Evolutionary conservation across 2,113 vertebrate genomes (phyloP).

Genomic region (Brachypteracias leptosomus): DNA sequence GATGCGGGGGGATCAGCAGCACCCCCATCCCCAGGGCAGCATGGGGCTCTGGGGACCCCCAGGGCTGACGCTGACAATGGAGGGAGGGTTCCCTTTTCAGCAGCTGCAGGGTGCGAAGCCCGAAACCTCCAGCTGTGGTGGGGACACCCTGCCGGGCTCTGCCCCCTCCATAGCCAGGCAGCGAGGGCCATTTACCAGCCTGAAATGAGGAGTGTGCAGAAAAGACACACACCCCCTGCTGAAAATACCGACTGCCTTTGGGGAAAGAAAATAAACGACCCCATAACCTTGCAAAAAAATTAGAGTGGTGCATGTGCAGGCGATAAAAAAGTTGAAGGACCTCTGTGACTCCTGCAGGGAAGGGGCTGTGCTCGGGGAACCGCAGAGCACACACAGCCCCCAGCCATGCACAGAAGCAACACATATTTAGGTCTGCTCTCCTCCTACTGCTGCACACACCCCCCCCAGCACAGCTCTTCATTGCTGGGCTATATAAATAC

Average conservation of each 20-base stretch:
- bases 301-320: background rate
- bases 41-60: background rate
- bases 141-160: background rate
- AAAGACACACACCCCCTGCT: background rate
- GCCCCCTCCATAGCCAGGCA: fast-evolving
- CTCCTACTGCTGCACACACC: background rate
- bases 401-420: background rate
- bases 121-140: background rate
- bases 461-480: background rate
- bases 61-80: fast-evolving
- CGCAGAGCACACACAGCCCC: background rate
- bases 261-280: background rate
- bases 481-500: background rate
- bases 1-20: background rate
- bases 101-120: fast-evolving
- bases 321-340: background rate
- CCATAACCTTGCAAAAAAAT: background rate
- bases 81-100: background rate
- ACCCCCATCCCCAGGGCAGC: background rate
- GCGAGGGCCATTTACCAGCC: background rate
- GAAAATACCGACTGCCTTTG: background rate
- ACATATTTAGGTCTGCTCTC: fast-evolving
- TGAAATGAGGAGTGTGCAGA: background rate
- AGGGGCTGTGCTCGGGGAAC: background rate
- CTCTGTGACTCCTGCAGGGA: background rate